Base-by-base conservation (phyloP, 2,113 vertebrate genomes). In the Corapipo altera region DNA sequence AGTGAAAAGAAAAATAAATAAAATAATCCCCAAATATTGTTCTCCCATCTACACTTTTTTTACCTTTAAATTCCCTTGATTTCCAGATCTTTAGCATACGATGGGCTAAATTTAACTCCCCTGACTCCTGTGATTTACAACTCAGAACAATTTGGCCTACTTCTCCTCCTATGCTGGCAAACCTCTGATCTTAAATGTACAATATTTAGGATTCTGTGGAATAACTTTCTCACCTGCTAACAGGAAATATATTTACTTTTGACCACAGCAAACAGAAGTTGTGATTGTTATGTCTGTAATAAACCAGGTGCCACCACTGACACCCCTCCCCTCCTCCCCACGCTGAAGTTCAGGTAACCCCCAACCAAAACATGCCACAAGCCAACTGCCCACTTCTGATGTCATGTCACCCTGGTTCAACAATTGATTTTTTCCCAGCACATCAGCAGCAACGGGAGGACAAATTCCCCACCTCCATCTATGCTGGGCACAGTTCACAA, bases 91-190 rank as follows among this genome's bases (percentile, higher is more conserved):
- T 92, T 49, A 91, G 65, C 76, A 77, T 33, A 78, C 0, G 6
- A 91, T 24, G 48, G 88, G 85, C 85, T 95, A 95, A 90, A 87
- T 92, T 94, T 91, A 97, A 86, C 61, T 92, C 61, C 79, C 75
- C 44, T 73, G 83, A 74, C 73, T 92, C 74, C 76, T 15, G 49
- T 87, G 89, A 96, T 81, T 94, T 93, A 91, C 76, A 89, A 59
- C 65, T 65, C 88, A 43, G 61, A 94, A 52, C 51, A 74, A 94
- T 83, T 64, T 91, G 92, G 90, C 93, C 92, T 93, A 87, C 73
- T 91, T 75, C 77, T 65, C 65, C 76, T 86, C 58, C 39, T 61
- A 37, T 37, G 58, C 72, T 75, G 82, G 39, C 8, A 10, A 85
- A 73, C 76, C 83, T 66, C 57, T 67, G n/a, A 54, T 41, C 64